Base-by-base conservation (phyloP, 2,113 vertebrate genomes). In the Cynoglossus semilaevis region DNA sequence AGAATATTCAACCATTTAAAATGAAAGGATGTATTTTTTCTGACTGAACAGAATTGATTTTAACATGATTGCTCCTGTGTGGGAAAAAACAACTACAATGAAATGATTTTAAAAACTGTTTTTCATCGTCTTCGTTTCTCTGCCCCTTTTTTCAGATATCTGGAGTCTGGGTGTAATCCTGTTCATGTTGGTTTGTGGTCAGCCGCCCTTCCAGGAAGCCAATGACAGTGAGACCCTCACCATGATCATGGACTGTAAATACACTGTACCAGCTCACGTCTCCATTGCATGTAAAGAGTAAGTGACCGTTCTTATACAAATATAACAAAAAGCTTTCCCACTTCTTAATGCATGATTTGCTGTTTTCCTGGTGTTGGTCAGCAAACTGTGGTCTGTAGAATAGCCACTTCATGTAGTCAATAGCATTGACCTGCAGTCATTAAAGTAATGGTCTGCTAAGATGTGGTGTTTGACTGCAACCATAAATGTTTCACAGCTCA, bases 181-280 rank as follows among this genome's bases (percentile, higher is more conserved):
- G 34, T 99, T 98, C 88, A 99, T 99, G 96, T 75, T 99, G 88
- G 96, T 99, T 15, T 99, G 96, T 36, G 96, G 96, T 49, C 96
- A 98, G 40, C 96, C 96, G 0, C 96, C 96, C 8, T 99, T 99
- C 83, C 96, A 99, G 84, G 96, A 99, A 87, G 96, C 96, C 64
- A 99, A 99, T 1, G 96, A 99, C 91, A 99, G 96, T 5, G 96
- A 99, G 87, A 99, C 96, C 0, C 86, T 99, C 84, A 99, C 96
- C 40, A 99, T 99, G 96, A 99, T 99, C 82, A 99, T 99, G 96
- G 96, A 99, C 82, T 99, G 96, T 90, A 98, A 95, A 86, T 99
- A 99, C 77, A 97, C 95, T 0, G 95, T 97, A 42, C 96, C 96
- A 3, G 73, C 89, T 52, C 96, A 92, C 0, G 94, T 99, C 68